Percentiles rank a stretch among this genome's conserved stretches.
These are phyloP conservation scores for Urocitellus parryii DNA, from an alignment of 2,113 vertebrate species.

Conservation along the genomic window DNA sequence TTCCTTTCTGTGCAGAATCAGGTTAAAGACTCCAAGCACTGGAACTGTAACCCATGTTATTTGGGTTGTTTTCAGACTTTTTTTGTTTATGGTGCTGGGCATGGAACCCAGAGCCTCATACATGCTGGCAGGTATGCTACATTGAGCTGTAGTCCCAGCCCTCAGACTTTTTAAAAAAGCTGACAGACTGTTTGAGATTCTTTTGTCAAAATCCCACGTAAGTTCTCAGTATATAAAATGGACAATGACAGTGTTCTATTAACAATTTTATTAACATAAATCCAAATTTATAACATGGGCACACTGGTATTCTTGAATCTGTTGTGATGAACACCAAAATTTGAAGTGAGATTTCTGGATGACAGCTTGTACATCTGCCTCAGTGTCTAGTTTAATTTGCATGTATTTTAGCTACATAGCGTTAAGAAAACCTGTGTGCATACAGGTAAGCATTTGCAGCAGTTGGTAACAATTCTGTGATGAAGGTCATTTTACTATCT, in stretches of 20 bases:
- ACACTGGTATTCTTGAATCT: neutral
- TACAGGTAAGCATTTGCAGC: neutral
- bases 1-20: neutral
- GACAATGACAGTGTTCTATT: neutral
- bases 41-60: no score
- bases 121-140: neutral
- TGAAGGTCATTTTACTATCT: neutral
- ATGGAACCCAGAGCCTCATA: neutral
- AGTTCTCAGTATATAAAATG: neutral
- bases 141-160: neutral
- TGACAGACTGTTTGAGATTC: neutral
- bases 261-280: neutral
- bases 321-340: neutral
- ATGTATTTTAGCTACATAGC: neutral
- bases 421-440: neutral
- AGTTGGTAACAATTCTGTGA: neutral
- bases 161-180: neutral
- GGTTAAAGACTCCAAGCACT: neutral
- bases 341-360: neutral
- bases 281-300: neutral
- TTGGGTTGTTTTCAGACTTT: neutral
- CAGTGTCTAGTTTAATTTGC: neutral
- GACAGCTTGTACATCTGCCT: neutral
- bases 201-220: conserved; percentile 17
- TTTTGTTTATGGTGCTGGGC: neutral